These are phyloP conservation scores for Conomelus anceps DNA, from an alignment of 2,888 invertebrate genomes.

Conservation along the genomic window DNA sequence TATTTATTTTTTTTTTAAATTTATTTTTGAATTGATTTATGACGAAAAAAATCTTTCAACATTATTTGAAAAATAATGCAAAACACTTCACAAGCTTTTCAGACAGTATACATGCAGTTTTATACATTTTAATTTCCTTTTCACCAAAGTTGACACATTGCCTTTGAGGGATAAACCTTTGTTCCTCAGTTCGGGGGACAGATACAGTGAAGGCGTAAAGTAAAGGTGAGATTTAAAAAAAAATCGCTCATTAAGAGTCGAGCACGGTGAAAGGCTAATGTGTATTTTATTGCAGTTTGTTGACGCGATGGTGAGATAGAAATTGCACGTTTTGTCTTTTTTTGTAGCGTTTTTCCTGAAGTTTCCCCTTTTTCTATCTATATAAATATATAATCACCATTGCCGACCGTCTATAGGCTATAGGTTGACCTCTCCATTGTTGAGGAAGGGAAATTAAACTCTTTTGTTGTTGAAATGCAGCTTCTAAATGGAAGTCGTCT, in stretches of 20 bases:
- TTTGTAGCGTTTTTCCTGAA: background rate
- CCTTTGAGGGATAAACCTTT: no score
- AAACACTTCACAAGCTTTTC: no score
- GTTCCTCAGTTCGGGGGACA: background rate
- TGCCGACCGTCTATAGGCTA: background rate
- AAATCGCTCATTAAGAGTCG: background rate
- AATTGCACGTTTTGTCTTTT: background rate
- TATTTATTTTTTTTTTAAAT: no score
- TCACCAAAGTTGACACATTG: background rate
- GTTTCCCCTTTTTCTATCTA: no score
- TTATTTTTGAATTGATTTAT: no score
- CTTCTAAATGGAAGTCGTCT: background rate
- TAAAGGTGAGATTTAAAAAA: background rate
- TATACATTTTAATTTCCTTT: background rate
- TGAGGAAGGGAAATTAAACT: background rate
- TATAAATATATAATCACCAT: background rate
- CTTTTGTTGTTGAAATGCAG: background rate
- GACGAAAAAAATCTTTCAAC: no score
- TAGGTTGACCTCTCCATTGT: background rate
- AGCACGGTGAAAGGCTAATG: background rate
- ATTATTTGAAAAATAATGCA: no score
- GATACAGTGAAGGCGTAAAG: background rate
- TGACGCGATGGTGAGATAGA: background rate
- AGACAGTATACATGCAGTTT: background rate
- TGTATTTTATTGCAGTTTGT: background rate